Evolutionary conservation across 1,140 invertebrate species (phyloP), one percentile per base, ranked within the genome.

Genomic region (Cydia strobilella): DNA sequence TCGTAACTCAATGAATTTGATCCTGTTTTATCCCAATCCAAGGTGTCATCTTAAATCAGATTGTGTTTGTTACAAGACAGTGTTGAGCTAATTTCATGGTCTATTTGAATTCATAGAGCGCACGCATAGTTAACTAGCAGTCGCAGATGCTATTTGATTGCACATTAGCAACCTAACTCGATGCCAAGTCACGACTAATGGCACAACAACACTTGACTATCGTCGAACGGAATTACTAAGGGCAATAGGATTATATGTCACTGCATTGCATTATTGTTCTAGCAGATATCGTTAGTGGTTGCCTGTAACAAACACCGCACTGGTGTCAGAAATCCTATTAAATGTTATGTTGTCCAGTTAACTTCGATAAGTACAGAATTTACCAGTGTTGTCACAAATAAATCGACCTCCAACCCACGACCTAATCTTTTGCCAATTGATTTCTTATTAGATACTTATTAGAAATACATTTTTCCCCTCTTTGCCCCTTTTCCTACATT

Each of bases 161-260:
- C 81, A 88, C 82, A 87, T 91, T 91, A 90, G 84, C 87, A 84
- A 81, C 77, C 79, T 79, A 85, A 85, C 82, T 83, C 76, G 85
- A 87, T 90, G 85, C 85, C 86, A 84, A 86, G 86, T 87, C 87
- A 88, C 86, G 87, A 79, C 77, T 85, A 83, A 85, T 85, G 79
- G 80, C 71, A 76, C 79, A 80, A 83, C 82, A 82, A 79, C 75
- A 78, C 77, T 76, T 76, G 77, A 77, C 78, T 81, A 59, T 72
- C 63, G 69, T 51, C 23, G 23, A 59, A 69, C 65, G 65, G 65
- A 69, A 69, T 69, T 69, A 18, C 65, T 69, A 35, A 69, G 31
- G 15, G 65, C 65, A 69, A 35, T 69, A 31, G 65, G 20, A 35
- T 35, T 69, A 35, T 35, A 35, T 69, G 27, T 18, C 31, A 42